phyloP scores from a whole-genome alignment of 2,888 invertebrate species.

The Drosophila melanosoma region DNA sequence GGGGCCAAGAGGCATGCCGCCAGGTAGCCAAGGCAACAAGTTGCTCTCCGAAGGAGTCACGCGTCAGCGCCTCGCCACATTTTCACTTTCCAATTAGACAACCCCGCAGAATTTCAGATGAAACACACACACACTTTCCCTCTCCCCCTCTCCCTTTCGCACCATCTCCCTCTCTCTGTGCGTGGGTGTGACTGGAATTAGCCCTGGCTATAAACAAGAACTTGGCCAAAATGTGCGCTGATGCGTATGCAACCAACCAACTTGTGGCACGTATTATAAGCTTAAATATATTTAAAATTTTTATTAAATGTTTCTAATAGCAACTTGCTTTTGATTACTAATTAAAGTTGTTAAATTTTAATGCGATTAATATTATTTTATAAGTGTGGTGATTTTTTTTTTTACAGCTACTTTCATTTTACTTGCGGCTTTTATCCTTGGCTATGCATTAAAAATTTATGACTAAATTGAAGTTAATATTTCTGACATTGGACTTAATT shows the following conservation, averaged over 20 bases:
- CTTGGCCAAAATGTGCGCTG: conserved; percentile 20
- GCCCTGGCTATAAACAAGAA: conserved; percentile 22
- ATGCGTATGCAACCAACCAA: conserved; percentile 20
- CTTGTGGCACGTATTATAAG: background rate
- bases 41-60: conserved; percentile 68
- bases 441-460: background rate
- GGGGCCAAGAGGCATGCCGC: conserved; percentile 30
- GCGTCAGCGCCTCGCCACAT: conserved; percentile 75
- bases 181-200: conserved; percentile 35
- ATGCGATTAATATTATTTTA: background rate
- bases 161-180: background rate
- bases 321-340: background rate
- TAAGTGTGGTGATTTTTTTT: background rate
- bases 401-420: background rate
- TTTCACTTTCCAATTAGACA: conserved; percentile 74
- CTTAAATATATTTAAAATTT: background rate
- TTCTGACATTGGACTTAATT: background rate
- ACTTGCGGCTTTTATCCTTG: background rate
- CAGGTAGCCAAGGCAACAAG: conserved; percentile 68
- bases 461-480: background rate
- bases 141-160: accelerated
- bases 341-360: conserved; percentile 1
- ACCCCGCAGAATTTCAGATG: conserved; percentile 55
- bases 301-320: background rate
- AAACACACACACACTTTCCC: background rate